phyloP scores from a whole-genome alignment of 2,888 invertebrate species.

The Chrysolina oricalcia region DNA sequence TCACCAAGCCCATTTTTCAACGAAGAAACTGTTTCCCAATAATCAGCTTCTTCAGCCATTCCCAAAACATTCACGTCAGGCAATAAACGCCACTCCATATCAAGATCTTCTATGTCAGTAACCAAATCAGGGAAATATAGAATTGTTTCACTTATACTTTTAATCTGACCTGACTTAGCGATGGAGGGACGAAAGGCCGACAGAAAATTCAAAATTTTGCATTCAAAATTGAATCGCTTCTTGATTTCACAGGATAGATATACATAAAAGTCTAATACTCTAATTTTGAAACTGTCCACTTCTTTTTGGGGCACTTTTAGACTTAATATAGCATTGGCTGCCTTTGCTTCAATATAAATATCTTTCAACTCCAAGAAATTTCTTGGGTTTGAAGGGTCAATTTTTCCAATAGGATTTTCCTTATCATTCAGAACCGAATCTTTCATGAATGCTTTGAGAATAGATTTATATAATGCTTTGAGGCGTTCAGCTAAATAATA shows the following conservation, averaged over 20 bases:
- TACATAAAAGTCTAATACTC: neutral
- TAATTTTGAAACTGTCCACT: neutral
- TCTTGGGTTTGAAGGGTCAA: conserved; percentile 4
- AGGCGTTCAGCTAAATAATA: conserved; percentile 21
- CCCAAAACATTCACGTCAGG: neutral
- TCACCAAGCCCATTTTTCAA: conserved; percentile 6
- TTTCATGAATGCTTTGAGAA: conserved; percentile 16
- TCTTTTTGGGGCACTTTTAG: neutral
- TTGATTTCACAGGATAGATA: neutral
- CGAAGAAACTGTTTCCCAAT: conserved; percentile 2
- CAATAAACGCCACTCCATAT: conserved; percentile 9
- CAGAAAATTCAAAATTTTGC: neutral
- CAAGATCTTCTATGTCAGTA: neutral
- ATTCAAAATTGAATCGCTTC: neutral
- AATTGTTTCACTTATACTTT: neutral
- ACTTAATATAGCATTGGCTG: neutral
- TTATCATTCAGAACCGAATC: neutral
- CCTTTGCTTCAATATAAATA: too few relatives aligned
- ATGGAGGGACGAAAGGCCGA: neutral
- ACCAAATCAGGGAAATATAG: conserved; percentile 3
- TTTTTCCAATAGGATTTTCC: neutral
- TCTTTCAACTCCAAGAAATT: neutral
- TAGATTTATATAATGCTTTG: conserved; percentile 19
- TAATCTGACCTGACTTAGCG: neutral
- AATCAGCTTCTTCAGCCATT: neutral